Percentiles rank a stretch among this genome's conserved stretches.
Evolutionary conservation across 2,888 invertebrate species (phyloP).

Genomic region (Aphodius sticticus): DNA sequence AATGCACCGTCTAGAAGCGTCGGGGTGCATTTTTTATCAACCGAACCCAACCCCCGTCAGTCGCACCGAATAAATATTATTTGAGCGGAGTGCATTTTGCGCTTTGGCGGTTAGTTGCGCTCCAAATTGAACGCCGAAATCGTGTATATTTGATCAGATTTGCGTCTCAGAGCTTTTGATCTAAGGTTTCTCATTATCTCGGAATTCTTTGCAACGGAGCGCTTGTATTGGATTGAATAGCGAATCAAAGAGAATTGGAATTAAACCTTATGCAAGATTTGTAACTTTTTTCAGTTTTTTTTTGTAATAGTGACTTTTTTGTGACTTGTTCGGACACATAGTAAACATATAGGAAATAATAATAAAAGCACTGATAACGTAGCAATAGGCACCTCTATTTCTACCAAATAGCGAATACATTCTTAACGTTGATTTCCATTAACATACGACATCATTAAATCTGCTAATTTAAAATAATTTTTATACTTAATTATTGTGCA

Average conservation of each 20-base stretch:
- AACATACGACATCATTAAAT: no score
- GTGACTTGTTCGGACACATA: no score
- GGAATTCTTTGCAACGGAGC: slow-evolving; percentile 16
- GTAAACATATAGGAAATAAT: no score
- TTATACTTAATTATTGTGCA: no score
- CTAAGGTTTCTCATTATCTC: slow-evolving; percentile 18
- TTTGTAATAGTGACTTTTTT: no score
- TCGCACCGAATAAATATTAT: slow-evolving; percentile 59
- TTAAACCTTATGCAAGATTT: slow-evolving; percentile 13
- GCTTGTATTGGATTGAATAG: background rate
- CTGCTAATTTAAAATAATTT: no score
- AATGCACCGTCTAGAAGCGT: slow-evolving; percentile 51
- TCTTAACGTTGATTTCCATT: no score
- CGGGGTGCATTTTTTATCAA: slow-evolving; percentile 59
- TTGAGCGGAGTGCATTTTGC: slow-evolving; percentile 58
- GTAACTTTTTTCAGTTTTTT: background rate
- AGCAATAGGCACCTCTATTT: no score
- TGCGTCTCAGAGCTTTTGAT: slow-evolving; percentile 33
- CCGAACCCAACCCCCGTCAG: slow-evolving; percentile 40
- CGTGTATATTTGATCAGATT: slow-evolving; percentile 44
- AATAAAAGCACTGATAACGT: no score
- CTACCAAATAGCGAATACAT: no score
- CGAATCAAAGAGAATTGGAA: background rate
- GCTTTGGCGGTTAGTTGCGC: slow-evolving; percentile 47
- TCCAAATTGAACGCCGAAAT: slow-evolving; percentile 37